A percentile compares a stretch with the other conserved stretches of the same genome.
These are phyloP conservation scores for Actinopyga echinites DNA, from an alignment of 53 echinoderm and acorn worm species.

Conservation along the genomic window DNA sequence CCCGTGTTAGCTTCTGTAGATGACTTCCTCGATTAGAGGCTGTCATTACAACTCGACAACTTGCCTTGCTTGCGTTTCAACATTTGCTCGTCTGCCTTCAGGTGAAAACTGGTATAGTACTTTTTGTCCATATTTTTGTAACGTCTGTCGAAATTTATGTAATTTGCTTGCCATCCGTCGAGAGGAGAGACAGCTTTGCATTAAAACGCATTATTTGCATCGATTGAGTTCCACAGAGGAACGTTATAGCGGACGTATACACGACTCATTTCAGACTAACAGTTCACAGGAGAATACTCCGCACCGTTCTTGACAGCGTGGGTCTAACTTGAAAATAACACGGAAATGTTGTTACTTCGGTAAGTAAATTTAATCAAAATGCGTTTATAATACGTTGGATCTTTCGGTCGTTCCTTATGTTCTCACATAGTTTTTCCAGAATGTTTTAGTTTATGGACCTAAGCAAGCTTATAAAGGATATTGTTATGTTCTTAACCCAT, in stretches of 20 bases:
- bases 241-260: no score
- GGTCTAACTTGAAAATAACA: not conserved
- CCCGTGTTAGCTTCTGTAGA: slow-evolving; percentile 8
- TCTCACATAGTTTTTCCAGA: no score
- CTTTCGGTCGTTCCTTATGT: no score
- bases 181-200: not conserved
- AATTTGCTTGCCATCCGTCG: slow-evolving; percentile 20
- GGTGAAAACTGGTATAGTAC: not conserved
- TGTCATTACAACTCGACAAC: slow-evolving; percentile 26
- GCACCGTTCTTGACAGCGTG: not conserved
- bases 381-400: not conserved
- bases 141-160: slow-evolving; percentile 9
- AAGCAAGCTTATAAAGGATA: no score
- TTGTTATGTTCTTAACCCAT: no score
- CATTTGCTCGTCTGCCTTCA: slow-evolving; percentile 28
- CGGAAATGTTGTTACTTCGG: slow-evolving; percentile 10
- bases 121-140: slow-evolving; percentile 5
- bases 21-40: not conserved
- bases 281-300: slow-evolving; percentile 23
- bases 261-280: no score
- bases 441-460: no score
- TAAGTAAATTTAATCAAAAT: not conserved
- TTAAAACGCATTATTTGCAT: slow-evolving; percentile 18
- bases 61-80: slow-evolving; percentile 3
- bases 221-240: not conserved